Evolutionary conservation across 2,797 vertebrate species (phyloP), one percentile per base, ranked within the genome.

Genomic region (Megaceryle alcyon): DNA sequence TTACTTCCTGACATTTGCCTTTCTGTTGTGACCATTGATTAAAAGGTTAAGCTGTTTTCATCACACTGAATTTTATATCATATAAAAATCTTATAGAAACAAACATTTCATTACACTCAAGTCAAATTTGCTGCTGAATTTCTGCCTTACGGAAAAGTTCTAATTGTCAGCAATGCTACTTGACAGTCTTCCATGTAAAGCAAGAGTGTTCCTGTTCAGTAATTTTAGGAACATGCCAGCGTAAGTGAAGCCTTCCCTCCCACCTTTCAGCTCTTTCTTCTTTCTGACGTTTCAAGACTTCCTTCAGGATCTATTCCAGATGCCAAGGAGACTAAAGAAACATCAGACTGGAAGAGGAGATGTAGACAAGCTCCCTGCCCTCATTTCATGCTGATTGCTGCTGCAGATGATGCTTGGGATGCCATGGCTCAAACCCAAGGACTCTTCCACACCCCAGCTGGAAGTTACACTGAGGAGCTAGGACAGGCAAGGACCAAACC

Each of bases 201-300:
- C 43, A 60, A 19, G 39, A 51, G 26, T 3, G 53, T 26, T 85
- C 56, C 61, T 49, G 6, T 70, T 83, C 46, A 21, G 7, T 25
- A 53, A 80, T 48, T 88, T 64, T 72, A 78, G 53, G 41, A 83
- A 71, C 20, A 14, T 3, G 5, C 12, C 29, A 57, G 26, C 7
- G 35, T 71, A 90, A 75, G 72, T 0, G 1, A 89, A 81, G 22
- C 11, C 44, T 92, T 83, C 33, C 29, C n/a, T 60, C 51, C 22
- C 54, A 46, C 11, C 39, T 70, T 83, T 92, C 57, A 75, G 41
- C 65, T 66, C 29, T 44, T 90, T 72, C 33, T 57, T 76, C 56
- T 48, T 91, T 87, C 61, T 48, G 82, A 61, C 0, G 0, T 79
- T 92, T 54, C 0, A 0, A 56, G 51, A 61, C 26, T 78, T 78